Evolutionary conservation across 2,797 vertebrate genomes (phyloP).

Genomic region (Sitta carolinensis): DNA sequence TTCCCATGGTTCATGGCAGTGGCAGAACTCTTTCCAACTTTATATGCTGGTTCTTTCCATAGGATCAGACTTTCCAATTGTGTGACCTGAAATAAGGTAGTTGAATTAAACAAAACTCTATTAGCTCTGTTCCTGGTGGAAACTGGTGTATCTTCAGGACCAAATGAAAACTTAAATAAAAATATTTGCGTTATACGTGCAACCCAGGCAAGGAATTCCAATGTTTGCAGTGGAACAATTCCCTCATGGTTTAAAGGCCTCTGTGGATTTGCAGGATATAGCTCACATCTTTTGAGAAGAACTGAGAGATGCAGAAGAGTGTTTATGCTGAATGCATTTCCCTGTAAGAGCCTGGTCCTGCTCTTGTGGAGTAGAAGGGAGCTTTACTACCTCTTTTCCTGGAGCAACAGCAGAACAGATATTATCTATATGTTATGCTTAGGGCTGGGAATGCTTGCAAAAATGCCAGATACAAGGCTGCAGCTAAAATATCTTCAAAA

Average conservation of each 20-base stretch:
- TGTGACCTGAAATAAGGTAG: background rate
- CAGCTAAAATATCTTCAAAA: conserved; percentile 48
- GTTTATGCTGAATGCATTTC: conserved; percentile 1
- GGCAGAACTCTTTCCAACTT: conserved; percentile 51
- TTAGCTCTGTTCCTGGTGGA: background rate
- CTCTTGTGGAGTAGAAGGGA: background rate
- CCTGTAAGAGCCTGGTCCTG: background rate
- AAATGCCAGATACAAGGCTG: conserved; percentile 1
- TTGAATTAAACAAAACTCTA: background rate
- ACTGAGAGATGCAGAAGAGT: background rate
- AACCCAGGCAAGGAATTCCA: background rate
- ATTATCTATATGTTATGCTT: background rate
- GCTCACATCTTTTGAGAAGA: conserved; percentile 47
- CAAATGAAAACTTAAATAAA: background rate
- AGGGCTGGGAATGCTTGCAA: background rate
- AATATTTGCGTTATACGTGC: background rate
- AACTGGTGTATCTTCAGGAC: background rate
- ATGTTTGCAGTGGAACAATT: background rate
- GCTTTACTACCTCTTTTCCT: background rate
- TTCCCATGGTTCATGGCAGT: background rate
- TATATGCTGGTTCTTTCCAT: background rate
- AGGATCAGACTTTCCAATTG: accelerated
- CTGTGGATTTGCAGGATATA: background rate
- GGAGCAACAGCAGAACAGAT: background rate
- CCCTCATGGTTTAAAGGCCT: background rate